These are phyloP conservation scores for Brachypalpus laphriformis DNA, from an alignment of 2,888 invertebrate genomes.

Conservation along the genomic window DNA sequence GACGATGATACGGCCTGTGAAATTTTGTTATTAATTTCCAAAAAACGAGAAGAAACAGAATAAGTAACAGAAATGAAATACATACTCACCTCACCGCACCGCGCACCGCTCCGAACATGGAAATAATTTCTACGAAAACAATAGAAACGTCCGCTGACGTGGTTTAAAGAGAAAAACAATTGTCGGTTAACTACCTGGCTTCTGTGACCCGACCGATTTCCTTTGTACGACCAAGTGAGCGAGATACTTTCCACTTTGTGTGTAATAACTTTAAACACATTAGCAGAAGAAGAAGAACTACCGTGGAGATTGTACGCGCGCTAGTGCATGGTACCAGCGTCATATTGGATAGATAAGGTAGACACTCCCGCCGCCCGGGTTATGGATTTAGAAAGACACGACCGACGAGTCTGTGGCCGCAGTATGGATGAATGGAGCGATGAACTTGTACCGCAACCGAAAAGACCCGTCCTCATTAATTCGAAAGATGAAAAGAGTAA, in stretches of 20 bases:
- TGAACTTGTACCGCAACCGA: slow-evolving; percentile 42
- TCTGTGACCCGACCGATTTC: slow-evolving; percentile 71
- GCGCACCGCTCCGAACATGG: slow-evolving; percentile 39
- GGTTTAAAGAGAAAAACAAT: slow-evolving; percentile 65
- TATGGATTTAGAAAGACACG: slow-evolving; percentile 54
- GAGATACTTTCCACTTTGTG: slow-evolving; percentile 67
- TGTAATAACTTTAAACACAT: slow-evolving; percentile 60
- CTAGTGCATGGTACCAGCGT: slow-evolving; percentile 12
- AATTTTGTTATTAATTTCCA: slow-evolving; percentile 71
- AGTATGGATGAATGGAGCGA: slow-evolving; percentile 58
- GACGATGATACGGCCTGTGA: slow-evolving; percentile 66
- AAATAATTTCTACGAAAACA: slow-evolving; percentile 71
- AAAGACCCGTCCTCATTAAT: slow-evolving; percentile 51
- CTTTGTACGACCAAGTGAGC: slow-evolving; percentile 48
- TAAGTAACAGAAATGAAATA: slow-evolving; percentile 57
- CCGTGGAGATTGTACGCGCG: slow-evolving; percentile 30
- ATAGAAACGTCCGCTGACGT: slow-evolving; percentile 68
- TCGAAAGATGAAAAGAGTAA: slow-evolving; percentile 38
- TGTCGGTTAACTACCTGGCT: slow-evolving; percentile 73
- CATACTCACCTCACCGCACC: too few relatives aligned
- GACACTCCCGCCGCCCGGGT: slow-evolving; percentile 53
- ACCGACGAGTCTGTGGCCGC: neutral
- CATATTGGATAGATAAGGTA: slow-evolving; percentile 51
- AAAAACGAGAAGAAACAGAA: slow-evolving; percentile 35
- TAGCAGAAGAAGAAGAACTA: slow-evolving; percentile 35